Conservation (phyloP, 2,888 invertebrate genomes). For the Calliphora vomitoria region DNA sequence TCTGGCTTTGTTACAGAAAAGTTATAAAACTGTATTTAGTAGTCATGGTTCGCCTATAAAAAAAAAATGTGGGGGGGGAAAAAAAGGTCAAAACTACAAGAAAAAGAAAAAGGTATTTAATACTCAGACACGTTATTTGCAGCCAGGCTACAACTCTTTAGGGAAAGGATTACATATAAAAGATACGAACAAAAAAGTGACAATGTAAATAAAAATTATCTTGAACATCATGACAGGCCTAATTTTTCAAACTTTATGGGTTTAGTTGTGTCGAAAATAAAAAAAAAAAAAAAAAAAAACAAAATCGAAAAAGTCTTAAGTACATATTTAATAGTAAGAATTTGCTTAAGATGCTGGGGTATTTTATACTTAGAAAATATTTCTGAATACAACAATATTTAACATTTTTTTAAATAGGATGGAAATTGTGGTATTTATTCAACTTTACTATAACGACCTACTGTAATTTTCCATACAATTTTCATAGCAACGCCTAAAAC, state of each 20-base stretch:
- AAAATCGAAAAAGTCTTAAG: neutral
- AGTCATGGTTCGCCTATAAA: neutral
- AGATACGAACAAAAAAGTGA: neutral
- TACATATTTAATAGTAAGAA: too few relatives aligned
- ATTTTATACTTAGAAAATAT: too few relatives aligned
- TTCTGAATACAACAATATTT: too few relatives aligned
- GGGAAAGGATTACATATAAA: constrained; percentile 1
- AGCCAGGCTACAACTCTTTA: neutral
- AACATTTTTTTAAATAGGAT: too few relatives aligned
- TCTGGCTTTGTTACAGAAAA: neutral
- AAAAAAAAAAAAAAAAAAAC: neutral
- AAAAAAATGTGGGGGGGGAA: neutral
- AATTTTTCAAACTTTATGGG: constrained; percentile 11
- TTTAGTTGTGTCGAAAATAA: neutral
- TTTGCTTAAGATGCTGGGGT: too few relatives aligned
- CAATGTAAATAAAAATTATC: constrained; percentile 17
- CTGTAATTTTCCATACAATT: too few relatives aligned
- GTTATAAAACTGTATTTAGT: neutral
- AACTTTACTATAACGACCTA: too few relatives aligned
- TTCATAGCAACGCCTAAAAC: too few relatives aligned
- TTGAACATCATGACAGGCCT: neutral
- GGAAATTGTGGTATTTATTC: too few relatives aligned
- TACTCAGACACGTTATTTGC: neutral
- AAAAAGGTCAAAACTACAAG: neutral
- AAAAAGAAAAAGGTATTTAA: neutral